Evolutionary conservation across 2,888 invertebrate species (phyloP), one percentile per base, ranked within the genome.

Genomic region (Watsonalla binaria): DNA sequence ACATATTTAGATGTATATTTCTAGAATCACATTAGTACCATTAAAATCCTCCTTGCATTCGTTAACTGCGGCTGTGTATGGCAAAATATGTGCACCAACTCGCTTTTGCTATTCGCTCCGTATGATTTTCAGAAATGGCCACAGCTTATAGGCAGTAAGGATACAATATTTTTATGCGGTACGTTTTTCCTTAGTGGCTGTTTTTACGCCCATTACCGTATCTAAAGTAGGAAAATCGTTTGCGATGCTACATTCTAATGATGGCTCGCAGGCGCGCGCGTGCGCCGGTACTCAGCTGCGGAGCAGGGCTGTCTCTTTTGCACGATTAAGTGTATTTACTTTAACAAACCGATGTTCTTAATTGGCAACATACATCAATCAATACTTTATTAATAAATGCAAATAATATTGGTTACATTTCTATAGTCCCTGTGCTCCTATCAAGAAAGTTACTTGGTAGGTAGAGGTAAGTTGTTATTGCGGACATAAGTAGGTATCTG

Each of bases 51-150:
- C 83, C 80, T 80, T 83, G 89, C 86, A 89, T 90, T 88, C 86
- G 82, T 88, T 86, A 86, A 78, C 70, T 56, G 75, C 60, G 61
- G 59, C 90, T 88, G 65, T 71, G 81, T 89, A 90, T 75, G 90
- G 90, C 77, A 86, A 90, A 88, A 88, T 88, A 90, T 90, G 90
- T 75, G 85, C 76, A 70, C 76, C 70, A 69, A 84, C 86, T 81
- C 62, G 85, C 78, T 82, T 74, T 72, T 75, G 79, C 80, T 76
- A 76, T 78, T 71, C 81, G 83, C 85, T 82, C 89, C 89, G 90
- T 89, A 89, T 90, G 90, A 90, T 90, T 90, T 89, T 90, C 90
- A 90, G 90, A 90, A 90, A 88, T 85, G 90, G 87, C 80, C 72
- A 78, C 74, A 73, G 78, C 81, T 77, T 87, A 90, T 86, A 85